Evolutionary conservation across 1,140 invertebrate species (phyloP), one percentile per base, ranked within the genome.

Genomic region (Anoplophora glabripennis): DNA sequence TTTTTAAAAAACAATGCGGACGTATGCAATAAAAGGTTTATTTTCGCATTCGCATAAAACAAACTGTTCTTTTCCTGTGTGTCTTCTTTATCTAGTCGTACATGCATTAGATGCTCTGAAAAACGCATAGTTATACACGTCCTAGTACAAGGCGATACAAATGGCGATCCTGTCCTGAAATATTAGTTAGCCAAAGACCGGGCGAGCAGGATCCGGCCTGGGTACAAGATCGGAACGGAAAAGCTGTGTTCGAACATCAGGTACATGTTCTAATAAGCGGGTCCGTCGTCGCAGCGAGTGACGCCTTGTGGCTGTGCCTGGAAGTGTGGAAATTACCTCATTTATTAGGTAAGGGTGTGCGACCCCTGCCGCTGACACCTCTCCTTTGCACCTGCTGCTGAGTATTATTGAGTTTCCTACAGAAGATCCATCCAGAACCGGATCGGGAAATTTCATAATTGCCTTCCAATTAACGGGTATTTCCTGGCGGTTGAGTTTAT

Each of bases 291-390:
- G 46, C 42, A 58, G 54, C 42, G 66, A 64, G 65, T 72, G 72
- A 72, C 72, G 71, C 72, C 73, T 75, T 73, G 72, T 66, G 73
- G 71, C 70, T 66, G 65, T 60, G 66, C 53, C 65, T 70, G 67
- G 67, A 75, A 75, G 73, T 76, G 75, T 74, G 72, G 73, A 75
- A 76, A 77, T 77, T 77, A 75, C 75, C 75, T 76, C 75, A 76
- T 77, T 77, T 77, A 77, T 77, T 77, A 76, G 75, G 74, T 76
- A 75, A 75, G 73, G 72, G 72, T 70, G 69, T 66, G 72, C 72
- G 70, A 74, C 74, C 75, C 72, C 73, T 75, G 75, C 36, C 64
- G 65, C 75, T 76, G 75, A 77, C 75, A 76, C 74, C 74, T 76
- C 75, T 77, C 75, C 74, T 76, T 76, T 75, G 69, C 75, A 77